These are phyloP conservation scores for Anguilla obscura DNA, from an alignment of 2,797 vertebrate genomes.

Conservation along the genomic window DNA sequence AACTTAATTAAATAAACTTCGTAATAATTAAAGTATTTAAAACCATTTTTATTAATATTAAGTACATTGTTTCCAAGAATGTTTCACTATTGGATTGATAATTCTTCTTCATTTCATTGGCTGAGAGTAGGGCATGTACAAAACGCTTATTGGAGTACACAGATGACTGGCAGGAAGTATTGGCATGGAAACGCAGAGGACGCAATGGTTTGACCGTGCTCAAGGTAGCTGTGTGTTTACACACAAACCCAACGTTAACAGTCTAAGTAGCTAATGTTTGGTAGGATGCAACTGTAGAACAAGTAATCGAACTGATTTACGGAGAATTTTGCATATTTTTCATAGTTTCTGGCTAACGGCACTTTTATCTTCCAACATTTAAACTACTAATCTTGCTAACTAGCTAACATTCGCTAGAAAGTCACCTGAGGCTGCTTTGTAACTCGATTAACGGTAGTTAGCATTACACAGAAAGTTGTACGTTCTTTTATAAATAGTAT, in stretches of 20 bases:
- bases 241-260: conserved; percentile 8
- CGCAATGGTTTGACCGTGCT: not conserved
- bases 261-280: not conserved
- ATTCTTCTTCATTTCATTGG: conserved; percentile 2
- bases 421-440: no score
- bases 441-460: not conserved
- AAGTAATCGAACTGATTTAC: not conserved
- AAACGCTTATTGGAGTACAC: not conserved
- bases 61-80: not conserved
- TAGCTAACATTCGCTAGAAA: not conserved
- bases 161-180: not conserved
- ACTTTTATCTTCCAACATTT: not conserved
- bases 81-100: not conserved
- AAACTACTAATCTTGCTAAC: not conserved
- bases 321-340: not conserved
- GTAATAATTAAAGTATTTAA: no score
- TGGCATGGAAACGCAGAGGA: conserved; percentile 16
- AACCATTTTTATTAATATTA: not conserved
- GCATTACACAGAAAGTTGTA: not conserved
- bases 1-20: no score
- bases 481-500: not conserved
- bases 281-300: not conserved
- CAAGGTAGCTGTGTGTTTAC: conserved; percentile 11
- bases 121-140: not conserved
- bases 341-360: not conserved